phyloP scores from a whole-genome alignment of 2,888 invertebrate genomes.

The Chesias legatella region DNA sequence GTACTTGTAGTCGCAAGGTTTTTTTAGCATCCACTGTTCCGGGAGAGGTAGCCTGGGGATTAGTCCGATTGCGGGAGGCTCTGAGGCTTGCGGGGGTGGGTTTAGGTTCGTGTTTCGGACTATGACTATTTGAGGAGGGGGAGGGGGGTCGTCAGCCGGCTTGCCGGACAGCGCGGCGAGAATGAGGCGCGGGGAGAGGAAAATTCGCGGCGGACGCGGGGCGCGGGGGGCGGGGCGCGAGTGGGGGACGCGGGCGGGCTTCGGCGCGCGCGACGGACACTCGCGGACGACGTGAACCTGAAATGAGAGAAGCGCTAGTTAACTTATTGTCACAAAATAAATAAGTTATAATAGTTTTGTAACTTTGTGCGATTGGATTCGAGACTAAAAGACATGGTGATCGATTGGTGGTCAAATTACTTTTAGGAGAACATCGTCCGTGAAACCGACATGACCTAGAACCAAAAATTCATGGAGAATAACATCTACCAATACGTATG shows the following conservation, averaged over 20 bases:
- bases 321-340: too few species aligned
- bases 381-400: too few species aligned
- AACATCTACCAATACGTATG: too few species aligned
- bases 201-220: conserved; percentile 22
- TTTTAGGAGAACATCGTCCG: too few species aligned
- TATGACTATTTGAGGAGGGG: conserved; percentile 40
- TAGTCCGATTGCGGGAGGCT: conserved; percentile 36
- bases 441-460: too few species aligned
- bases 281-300: conserved; percentile 67
- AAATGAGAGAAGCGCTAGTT: too few species aligned
- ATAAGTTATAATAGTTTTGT: too few species aligned
- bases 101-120: conserved; percentile 35
- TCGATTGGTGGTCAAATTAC: too few species aligned
- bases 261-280: conserved; percentile 24
- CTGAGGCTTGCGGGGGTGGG: conserved; percentile 23
- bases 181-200: conserved; percentile 32
- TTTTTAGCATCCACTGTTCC: conserved; percentile 70
- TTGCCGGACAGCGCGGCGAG: conserved; percentile 33
- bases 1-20: conserved; percentile 64
- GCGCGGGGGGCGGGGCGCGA: conserved; percentile 31
- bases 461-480: too few species aligned
- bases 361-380: too few species aligned
- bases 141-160: conserved; percentile 34
- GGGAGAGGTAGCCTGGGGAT: conserved; percentile 64
- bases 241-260: conserved; percentile 27